Evolutionary conservation across 2,888 invertebrate species (phyloP), one percentile per base, ranked within the genome.

Genomic region (Arrhopalites spinosus): DNA sequence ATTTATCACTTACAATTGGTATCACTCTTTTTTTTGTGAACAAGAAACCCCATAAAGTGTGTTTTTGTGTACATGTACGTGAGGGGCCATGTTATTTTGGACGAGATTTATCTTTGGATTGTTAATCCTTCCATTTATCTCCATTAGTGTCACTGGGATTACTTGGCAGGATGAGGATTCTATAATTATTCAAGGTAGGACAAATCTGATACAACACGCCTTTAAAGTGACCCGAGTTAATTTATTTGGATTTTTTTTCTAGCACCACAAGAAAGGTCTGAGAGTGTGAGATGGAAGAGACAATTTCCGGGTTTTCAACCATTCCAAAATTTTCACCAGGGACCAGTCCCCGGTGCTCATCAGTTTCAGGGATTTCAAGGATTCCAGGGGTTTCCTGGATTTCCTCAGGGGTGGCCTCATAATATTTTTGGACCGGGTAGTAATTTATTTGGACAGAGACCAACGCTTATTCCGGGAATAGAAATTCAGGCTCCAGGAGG

Each of bases 101-200:
- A 36, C 36, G 36, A 11, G 36, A 36, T 36, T 36, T 11, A 36
- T 7, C 36, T 11, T 36, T 7, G 36, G 36, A 36, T 36, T 36
- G 3, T 36, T 36, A 11, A 36, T 36, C 36, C 36, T 36, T 11
- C 36, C 36, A 36, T 36, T 36, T 7, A 7, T 36, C 36, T 36
- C 36, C 36, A 36, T 50, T 17, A 2, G 17, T 59, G 59, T 25
- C 17, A 20, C 2, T 23, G 20, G 59, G 20, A 23, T 59, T 13
- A 25, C 20, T 2, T 70, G 70, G 70, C 56, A 73, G 23, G 73
- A 73, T 73, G 73, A 64, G 29, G 73, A 73, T 53, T 64, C 73
- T 7, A 36, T 73, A 25, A 50, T 73, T 53, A 29, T 73, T n/a
- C 50, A 66, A 66, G 73, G 73, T 73, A 73, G 2, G 5, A 53